Conservation (phyloP, 2,797 vertebrate genomes). For the Semotilus atromaculatus region DNA sequence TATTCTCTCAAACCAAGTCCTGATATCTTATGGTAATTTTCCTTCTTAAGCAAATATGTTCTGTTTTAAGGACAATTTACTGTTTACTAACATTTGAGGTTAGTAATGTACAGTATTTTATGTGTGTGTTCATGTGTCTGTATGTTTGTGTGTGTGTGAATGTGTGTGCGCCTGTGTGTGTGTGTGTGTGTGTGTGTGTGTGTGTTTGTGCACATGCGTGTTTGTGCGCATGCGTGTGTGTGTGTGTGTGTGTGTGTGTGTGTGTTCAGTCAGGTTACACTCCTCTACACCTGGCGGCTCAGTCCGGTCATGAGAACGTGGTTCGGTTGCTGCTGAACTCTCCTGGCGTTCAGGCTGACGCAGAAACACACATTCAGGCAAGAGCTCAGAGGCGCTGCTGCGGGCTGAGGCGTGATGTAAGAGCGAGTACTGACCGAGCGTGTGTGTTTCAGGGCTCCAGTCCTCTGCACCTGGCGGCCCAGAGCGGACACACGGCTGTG, state of each 20-base stretch:
- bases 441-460: conserved; percentile 62
- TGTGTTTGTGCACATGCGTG: too few relatives aligned
- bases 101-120: background rate
- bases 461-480: conserved; percentile 70
- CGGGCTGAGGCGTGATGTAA: rapidly evolving
- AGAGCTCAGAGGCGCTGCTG: background rate
- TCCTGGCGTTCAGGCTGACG: conserved; percentile 68
- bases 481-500: conserved; percentile 69
- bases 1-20: background rate
- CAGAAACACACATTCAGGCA: conserved; percentile 66
- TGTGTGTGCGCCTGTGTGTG: too few relatives aligned
- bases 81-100: background rate
- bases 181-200: too few relatives aligned
- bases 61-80: background rate
- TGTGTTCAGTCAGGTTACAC: conserved; percentile 69
- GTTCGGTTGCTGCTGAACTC: conserved; percentile 71
- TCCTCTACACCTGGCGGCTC: conserved; percentile 70
- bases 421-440: background rate
- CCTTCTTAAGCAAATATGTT: background rate
- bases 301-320: conserved; percentile 70
- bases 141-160: too few relatives aligned
- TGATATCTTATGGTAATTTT: background rate
- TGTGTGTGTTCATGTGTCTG: background rate
- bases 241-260: conserved; percentile 29
- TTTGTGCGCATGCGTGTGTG: background rate